Evolutionary conservation across 2,888 invertebrate genomes (phyloP).

Genomic region (Dryobotodes eremita): DNA sequence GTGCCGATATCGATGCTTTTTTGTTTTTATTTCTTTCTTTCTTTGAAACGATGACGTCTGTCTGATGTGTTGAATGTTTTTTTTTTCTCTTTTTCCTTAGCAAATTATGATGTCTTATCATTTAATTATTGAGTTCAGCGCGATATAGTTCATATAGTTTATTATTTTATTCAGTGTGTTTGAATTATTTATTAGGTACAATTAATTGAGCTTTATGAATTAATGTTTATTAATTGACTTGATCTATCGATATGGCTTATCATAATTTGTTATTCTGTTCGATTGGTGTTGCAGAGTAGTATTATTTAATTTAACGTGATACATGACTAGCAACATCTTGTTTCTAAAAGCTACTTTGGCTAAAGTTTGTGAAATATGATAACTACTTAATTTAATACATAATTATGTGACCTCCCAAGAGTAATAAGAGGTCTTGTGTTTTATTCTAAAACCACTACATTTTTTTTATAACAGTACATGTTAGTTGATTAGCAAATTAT

Average conservation of each 20-base stretch:
- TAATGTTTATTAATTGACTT: conserved; percentile 51
- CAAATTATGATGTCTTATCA: conserved; percentile 62
- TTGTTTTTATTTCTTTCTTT: conserved; percentile 55
- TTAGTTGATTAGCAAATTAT: background rate
- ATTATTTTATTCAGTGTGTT: conserved; percentile 33
- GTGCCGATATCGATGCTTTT: conserved; percentile 74
- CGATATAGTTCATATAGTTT: conserved; percentile 46
- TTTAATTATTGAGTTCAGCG: conserved; percentile 45
- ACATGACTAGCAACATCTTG: background rate
- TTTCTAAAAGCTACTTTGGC: background rate
- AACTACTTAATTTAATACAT: background rate
- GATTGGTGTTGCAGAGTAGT: background rate
- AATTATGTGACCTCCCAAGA: background rate
- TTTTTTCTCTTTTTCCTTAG: conserved; percentile 48
- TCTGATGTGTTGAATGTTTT: conserved; percentile 57
- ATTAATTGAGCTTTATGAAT: conserved; percentile 41
- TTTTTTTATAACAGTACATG: background rate
- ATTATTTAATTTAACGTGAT: background rate
- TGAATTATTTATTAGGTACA: conserved; percentile 43
- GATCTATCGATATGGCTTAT: conserved; percentile 24
- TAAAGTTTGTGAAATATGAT: background rate
- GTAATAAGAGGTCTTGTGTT: background rate
- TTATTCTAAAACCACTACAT: background rate
- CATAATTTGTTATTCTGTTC: conserved; percentile 41
- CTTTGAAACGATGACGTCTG: conserved; percentile 66